phyloP scores from a whole-genome alignment of 2,113 vertebrate genomes.

The Calonectris borealis region DNA sequence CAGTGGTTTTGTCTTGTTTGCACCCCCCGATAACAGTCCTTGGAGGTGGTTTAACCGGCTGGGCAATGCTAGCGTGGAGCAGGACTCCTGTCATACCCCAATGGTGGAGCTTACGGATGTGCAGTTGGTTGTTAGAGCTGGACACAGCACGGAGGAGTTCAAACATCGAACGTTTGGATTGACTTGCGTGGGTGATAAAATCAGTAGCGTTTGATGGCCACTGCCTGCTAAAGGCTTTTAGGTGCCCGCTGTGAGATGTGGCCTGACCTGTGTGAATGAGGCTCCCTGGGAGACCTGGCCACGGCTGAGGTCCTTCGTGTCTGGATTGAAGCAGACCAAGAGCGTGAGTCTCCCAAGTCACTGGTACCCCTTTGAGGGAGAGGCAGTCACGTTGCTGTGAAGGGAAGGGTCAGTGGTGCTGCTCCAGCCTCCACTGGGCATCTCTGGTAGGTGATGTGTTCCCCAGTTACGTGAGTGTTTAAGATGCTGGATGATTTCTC shows the following conservation, averaged over 20 bases:
- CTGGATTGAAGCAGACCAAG: not conserved
- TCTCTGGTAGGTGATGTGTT: not conserved
- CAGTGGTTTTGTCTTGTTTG: not conserved
- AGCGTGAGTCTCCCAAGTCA: accelerated
- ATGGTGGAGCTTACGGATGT: accelerated
- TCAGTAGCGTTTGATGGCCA: accelerated
- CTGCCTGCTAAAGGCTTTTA: not conserved
- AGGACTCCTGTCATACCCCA: not conserved
- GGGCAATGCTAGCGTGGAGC: not conserved
- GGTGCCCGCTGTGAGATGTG: accelerated
- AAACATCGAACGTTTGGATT: accelerated
- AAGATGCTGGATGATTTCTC: not conserved
- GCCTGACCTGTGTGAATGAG: not conserved
- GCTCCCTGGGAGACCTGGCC: not conserved
- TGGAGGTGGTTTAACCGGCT: not conserved
- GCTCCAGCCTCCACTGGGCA: not conserved
- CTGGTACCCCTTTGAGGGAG: not conserved
- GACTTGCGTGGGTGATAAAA: not conserved
- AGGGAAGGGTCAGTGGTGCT: not conserved
- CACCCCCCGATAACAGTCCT: accelerated
- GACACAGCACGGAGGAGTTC: not conserved
- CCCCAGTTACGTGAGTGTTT: not conserved
- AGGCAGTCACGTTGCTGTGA: not conserved
- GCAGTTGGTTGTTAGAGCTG: not conserved
- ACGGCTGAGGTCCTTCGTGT: not conserved